Percentiles rank a stretch among this genome's conserved stretches.
phyloP scores from a whole-genome alignment of 2,797 vertebrate genomes.

The Channa striata region DNA sequence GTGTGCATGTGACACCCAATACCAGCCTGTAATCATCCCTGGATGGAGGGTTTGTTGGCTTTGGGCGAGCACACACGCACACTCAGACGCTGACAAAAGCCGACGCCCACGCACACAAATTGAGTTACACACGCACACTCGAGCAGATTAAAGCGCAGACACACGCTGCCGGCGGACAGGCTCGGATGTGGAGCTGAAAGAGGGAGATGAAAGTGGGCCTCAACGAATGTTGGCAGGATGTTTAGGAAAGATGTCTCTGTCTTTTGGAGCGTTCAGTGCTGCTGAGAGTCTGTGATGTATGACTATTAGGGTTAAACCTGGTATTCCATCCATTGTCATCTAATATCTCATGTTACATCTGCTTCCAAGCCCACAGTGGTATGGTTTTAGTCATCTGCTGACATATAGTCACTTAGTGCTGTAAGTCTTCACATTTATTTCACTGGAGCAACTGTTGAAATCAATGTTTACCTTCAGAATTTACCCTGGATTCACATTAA shows the following conservation, averaged over 20 bases:
- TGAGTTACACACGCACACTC: conserved; percentile 40
- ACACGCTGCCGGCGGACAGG: conserved; percentile 29
- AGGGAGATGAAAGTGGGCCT: conserved; percentile 61
- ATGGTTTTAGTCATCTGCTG: conserved; percentile 35
- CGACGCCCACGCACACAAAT: conserved; percentile 52
- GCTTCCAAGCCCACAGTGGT: conserved; percentile 28
- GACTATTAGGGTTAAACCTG: conserved; percentile 42
- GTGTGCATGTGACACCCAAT: conserved; percentile 67
- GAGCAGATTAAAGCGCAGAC: conserved; percentile 17
- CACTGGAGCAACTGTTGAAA: too few species aligned
- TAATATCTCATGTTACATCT: conserved; percentile 30
- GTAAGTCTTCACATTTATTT: neutral
- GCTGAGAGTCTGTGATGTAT: conserved; percentile 21
- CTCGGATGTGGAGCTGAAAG: conserved; percentile 26
- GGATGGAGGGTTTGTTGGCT: conserved; percentile 64
- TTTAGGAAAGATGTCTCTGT: conserved; percentile 62
- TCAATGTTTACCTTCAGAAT: too few species aligned
- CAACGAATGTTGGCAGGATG: conserved; percentile 60
- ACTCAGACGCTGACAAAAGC: conserved; percentile 44
- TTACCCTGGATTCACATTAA: too few species aligned
- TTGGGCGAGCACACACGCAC: conserved; percentile 45
- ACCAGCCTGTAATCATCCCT: conserved; percentile 68
- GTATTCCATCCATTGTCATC: conserved; percentile 43
- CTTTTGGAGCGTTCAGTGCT: conserved; percentile 38
- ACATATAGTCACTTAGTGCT: neutral